Conservation (phyloP, 1,140 invertebrate genomes). For the Drosophila hydei region DNA sequence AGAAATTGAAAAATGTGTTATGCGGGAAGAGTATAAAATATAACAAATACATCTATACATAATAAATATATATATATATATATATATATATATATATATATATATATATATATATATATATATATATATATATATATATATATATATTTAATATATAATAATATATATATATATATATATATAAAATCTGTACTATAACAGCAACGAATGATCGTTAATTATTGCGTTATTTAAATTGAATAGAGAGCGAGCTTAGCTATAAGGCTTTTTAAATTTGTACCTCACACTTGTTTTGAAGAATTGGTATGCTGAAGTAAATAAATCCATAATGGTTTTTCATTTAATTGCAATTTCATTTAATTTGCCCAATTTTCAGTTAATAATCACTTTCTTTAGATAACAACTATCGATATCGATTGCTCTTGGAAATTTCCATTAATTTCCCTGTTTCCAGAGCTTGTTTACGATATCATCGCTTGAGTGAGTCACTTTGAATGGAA, state of each 20-base stretch:
- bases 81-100: constrained; percentile 39
- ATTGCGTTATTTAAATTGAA: constrained; percentile 71
- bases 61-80: constrained; percentile 17
- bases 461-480: background rate
- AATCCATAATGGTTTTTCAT: constrained; percentile 67
- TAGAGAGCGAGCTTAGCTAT: constrained; percentile 59
- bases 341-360: constrained; percentile 7
- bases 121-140: constrained; percentile 12
- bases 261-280: constrained; percentile 79
- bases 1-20: constrained; percentile 34
- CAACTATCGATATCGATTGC: background rate
- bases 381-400: background rate
- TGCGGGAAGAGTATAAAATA: constrained; percentile 28
- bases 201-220: constrained; percentile 64
- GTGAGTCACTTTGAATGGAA: background rate
- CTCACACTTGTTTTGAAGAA: constrained; percentile 73
- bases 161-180: constrained; percentile 32
- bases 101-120: constrained; percentile 31
- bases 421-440: constrained; percentile 5
- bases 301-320: constrained; percentile 79
- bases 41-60: constrained; percentile 20
- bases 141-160: constrained; percentile 19
- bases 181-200: constrained; percentile 47
- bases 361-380: too few species aligned
- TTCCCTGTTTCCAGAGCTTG: background rate